Conservation (phyloP, 2,797 vertebrate genomes). For the Esox lucius region DNA sequence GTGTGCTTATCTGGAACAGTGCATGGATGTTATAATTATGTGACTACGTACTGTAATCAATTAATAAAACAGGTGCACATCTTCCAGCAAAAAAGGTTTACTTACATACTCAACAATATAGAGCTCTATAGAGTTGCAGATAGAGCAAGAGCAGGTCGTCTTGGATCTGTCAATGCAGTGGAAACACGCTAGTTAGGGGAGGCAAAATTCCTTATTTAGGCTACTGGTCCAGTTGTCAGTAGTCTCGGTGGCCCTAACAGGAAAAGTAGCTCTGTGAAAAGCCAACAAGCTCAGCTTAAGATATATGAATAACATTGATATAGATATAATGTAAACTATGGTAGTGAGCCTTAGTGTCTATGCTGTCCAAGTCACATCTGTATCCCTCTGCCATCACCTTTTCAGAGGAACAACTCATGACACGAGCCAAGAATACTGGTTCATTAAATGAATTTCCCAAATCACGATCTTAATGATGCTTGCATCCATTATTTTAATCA, state of each 20-base stretch:
- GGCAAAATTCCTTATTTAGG: neutral
- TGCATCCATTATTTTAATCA: conserved; percentile 39
- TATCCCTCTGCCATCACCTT: conserved; percentile 35
- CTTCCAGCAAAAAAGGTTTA: too few species aligned
- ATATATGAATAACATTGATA: neutral
- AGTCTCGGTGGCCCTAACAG: too few species aligned
- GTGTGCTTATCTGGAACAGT: conserved; percentile 11
- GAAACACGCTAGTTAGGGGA: neutral
- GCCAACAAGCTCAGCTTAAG: neutral
- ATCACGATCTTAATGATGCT: conserved; percentile 51
- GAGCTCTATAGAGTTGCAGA: too few species aligned
- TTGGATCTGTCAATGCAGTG: neutral
- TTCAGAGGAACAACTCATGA: conserved; percentile 19
- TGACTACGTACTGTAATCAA: neutral
- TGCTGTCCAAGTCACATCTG: neutral
- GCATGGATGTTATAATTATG: conserved; percentile 11
- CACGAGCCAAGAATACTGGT: conserved; percentile 9
- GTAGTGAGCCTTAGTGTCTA: too few species aligned
- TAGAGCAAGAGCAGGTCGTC: too few species aligned
- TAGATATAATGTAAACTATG: neutral
- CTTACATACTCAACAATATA: too few species aligned
- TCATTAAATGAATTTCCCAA: conserved; percentile 43
- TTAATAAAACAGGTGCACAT: too few species aligned
- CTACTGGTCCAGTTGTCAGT: neutral
- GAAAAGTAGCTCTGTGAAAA: neutral